Base-by-base conservation (phyloP, 2,888 invertebrate genomes). In the Aporophyla lueneburgensis region DNA sequence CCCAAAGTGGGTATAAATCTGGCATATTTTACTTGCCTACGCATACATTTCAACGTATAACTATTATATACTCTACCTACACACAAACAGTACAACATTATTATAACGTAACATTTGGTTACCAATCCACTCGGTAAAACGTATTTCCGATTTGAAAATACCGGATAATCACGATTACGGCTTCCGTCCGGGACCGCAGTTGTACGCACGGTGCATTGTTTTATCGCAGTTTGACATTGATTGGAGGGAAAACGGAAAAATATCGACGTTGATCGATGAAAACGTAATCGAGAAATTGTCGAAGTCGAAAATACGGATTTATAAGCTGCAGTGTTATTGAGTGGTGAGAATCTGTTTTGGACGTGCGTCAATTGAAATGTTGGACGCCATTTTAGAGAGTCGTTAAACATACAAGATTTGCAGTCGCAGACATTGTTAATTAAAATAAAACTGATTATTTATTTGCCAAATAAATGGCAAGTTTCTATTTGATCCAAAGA, bases 91-190 rank as follows among this genome's bases (percentile, higher is more conserved):
- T 62, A 54, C 54, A 76, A 58, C 63, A 83, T 65, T 77, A 69
- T 74, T 69, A 85, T 54, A 85, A 81, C 81, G 53, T 71, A 69
- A 85, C 71, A 75, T 85, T 82, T 71, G 66, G 74, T 71, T 83
- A 83, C 74, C 76, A 87, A 83, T 85, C 69, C 76, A 83, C 76
- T 71, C 80, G 81, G 72, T 75, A 84, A n/a, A 74, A 81, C 76
- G 74, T 86, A 87, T 88, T 90, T 90, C 90, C 90, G 88, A 91
- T 91, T 91, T 87, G 84, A 90, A 91, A 91, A 91, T 86, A 89
- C 89, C 91, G 93, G 93, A 93, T 88, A 89, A 86, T 74, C 76
- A 80, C 87, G 83, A 92, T 93, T 93, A 92, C 78, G 69, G 81
- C 85, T 91, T 92, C 93, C 92, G 89, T 76, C 71, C 81, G 80